Percentiles rank a stretch among this genome's conserved stretches.
These are phyloP conservation scores for Paraplagusia blochii DNA, from an alignment of 2,113 vertebrate species.

Conservation along the genomic window DNA sequence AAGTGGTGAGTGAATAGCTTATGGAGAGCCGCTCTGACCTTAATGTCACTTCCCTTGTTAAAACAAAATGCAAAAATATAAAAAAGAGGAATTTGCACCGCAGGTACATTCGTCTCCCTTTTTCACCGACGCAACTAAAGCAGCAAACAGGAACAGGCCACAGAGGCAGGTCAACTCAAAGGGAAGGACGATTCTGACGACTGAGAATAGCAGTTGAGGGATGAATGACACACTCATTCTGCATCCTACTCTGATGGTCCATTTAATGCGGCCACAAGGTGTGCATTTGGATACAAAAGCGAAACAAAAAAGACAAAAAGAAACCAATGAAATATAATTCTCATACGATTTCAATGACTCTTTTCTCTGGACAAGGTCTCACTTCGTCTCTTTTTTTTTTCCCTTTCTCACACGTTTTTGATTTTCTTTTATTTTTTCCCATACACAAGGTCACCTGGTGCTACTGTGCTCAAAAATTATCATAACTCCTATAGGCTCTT, in stretches of 20 bases:
- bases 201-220: constrained; percentile 43
- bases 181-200: constrained; percentile 54
- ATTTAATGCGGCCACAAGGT: constrained; percentile 59
- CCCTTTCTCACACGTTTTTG: constrained; percentile 53
- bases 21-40: constrained; percentile 33
- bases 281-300: constrained; percentile 58
- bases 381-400: constrained; percentile 49
- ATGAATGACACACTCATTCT: constrained; percentile 53
- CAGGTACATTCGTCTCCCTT: constrained; percentile 68
- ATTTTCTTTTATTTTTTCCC: constrained; percentile 60
- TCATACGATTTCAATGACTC: constrained; percentile 74
- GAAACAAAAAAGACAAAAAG: constrained; percentile 9
- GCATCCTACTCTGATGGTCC: constrained; percentile 50
- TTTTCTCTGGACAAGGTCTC: constrained; percentile 62
- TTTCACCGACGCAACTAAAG: constrained; percentile 34
- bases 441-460: constrained; percentile 54
- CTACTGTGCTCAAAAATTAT: constrained; percentile 66
- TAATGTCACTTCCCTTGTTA: constrained; percentile 75
- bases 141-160: constrained; percentile 37
- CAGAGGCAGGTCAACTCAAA: constrained; percentile 52
- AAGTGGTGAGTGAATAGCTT: constrained; percentile 34
- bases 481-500: constrained; percentile 65
- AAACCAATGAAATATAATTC: constrained; percentile 43
- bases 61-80: constrained; percentile 55
- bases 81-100: constrained; percentile 86